phyloP scores from a whole-genome alignment of 2,797 vertebrate species.

The Clamator glandarius region DNA sequence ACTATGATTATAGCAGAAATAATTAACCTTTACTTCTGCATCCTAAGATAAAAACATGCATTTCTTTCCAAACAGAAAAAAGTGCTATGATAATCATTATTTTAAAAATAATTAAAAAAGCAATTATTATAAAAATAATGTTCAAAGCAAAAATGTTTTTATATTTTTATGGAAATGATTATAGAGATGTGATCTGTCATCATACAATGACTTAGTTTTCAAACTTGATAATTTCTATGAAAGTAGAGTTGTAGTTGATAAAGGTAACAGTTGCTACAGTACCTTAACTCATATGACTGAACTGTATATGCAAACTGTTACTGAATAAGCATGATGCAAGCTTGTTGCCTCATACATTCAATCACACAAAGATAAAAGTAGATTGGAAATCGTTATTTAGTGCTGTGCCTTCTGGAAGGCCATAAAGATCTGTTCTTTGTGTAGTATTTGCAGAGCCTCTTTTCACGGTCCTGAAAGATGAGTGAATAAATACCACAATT shows the following conservation, averaged over 20 bases:
- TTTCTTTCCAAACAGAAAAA: not conserved
- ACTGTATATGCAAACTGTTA: not conserved
- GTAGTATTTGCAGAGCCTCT: not conserved
- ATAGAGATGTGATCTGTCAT: not conserved
- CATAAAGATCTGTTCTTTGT: not conserved
- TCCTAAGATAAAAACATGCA: not conserved
- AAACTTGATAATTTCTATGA: not conserved
- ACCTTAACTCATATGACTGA: not conserved
- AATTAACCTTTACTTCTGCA: not conserved
- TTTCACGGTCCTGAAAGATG: not conserved
- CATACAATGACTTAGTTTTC: not conserved
- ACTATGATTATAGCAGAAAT: not conserved
- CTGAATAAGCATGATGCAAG: not conserved
- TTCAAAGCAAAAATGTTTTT: not conserved
- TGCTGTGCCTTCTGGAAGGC: not conserved
- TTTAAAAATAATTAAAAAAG: not conserved
- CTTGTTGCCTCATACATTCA: not conserved
- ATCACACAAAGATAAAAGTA: not conserved
- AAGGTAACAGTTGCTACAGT: not conserved
- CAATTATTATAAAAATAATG: not conserved
- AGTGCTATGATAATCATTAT: not conserved
- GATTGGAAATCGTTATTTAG: fast-evolving
- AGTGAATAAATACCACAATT: not conserved
- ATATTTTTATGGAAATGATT: not conserved
- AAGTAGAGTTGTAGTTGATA: not conserved